Conservation (phyloP, 2,888 invertebrate species). For the Tortrix viridana region DNA sequence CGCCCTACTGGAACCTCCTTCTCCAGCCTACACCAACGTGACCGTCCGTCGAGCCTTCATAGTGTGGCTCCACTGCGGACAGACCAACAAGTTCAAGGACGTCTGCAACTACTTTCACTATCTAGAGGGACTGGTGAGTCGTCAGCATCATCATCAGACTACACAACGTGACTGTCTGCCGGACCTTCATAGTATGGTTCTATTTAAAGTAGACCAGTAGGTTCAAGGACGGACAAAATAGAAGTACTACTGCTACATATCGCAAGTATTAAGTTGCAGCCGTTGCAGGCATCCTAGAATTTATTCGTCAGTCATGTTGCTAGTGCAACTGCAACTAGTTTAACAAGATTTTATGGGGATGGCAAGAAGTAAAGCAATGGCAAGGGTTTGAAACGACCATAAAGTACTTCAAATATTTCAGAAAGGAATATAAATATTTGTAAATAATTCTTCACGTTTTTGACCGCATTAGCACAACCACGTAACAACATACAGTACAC, state of each 20-base stretch:
- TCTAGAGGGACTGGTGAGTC: constrained; percentile 58
- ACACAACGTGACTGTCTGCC: constrained; percentile 51
- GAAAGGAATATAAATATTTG: too few relatives aligned
- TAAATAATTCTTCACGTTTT: too few relatives aligned
- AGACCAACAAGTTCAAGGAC: constrained; percentile 56
- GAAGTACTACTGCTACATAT: constrained; percentile 61
- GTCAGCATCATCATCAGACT: too few relatives aligned
- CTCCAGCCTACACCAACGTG: constrained; percentile 52
- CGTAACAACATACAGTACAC: too few relatives aligned
- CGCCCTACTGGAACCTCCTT: constrained; percentile 51
- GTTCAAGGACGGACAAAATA: constrained; percentile 62
- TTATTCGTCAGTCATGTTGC: too few relatives aligned
- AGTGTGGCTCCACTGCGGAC: constrained; percentile 65
- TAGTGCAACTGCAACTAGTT: too few relatives aligned
- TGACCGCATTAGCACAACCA: too few relatives aligned
- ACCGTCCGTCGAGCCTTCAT: constrained; percentile 64
- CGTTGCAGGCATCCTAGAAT: too few relatives aligned
- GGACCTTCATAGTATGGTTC: constrained; percentile 67
- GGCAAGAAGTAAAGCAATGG: too few relatives aligned
- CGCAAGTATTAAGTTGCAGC: constrained; percentile 55
- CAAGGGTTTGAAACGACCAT: too few relatives aligned
- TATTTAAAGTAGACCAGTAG: constrained; percentile 59
- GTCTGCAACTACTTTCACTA: constrained; percentile 65
- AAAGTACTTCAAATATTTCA: too few relatives aligned
- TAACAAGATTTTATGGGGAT: too few relatives aligned